These are phyloP conservation scores for Tinamus guttatus DNA, from an alignment of 2,113 vertebrate genomes.

Conservation along the genomic window DNA sequence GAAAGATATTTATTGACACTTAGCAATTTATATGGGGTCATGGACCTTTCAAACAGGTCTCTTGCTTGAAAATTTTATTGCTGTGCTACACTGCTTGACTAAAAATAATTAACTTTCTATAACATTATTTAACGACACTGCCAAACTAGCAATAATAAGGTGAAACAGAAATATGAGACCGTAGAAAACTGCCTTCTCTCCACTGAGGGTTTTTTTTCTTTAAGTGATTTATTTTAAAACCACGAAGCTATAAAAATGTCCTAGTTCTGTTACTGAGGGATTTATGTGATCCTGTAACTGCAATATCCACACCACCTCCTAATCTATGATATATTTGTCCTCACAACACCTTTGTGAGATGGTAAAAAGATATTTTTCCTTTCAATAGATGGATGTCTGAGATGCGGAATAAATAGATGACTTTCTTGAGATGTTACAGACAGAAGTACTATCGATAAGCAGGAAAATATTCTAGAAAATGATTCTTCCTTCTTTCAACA, in stretches of 20 bases:
- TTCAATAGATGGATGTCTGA: neutral
- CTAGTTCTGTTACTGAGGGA: neutral
- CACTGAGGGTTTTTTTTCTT: neutral
- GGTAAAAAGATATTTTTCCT: neutral
- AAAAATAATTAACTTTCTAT: constrained; percentile 69
- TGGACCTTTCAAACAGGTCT: neutral
- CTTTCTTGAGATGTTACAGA: neutral
- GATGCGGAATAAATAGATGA: neutral
- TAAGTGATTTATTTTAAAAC: neutral
- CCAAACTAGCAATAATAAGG: constrained; percentile 23
- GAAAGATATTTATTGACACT: constrained; percentile 57
- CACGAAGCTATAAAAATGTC: neutral
- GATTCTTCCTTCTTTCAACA: neutral
- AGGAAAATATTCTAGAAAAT: neutral
- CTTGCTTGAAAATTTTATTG: constrained; percentile 62
- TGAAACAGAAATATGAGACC: neutral
- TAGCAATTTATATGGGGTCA: constrained; percentile 49
- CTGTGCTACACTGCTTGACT: constrained; percentile 5
- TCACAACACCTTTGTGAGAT: neutral
- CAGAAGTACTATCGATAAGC: neutral
- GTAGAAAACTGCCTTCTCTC: neutral
- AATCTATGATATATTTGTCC: neutral
- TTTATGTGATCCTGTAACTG: neutral
- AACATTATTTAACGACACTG: constrained; percentile 11
- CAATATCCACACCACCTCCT: neutral